Evolutionary conservation across 2,113 vertebrate species (phyloP), one percentile per base, ranked within the genome.

Genomic region (Hirundichthys speculiger): DNA sequence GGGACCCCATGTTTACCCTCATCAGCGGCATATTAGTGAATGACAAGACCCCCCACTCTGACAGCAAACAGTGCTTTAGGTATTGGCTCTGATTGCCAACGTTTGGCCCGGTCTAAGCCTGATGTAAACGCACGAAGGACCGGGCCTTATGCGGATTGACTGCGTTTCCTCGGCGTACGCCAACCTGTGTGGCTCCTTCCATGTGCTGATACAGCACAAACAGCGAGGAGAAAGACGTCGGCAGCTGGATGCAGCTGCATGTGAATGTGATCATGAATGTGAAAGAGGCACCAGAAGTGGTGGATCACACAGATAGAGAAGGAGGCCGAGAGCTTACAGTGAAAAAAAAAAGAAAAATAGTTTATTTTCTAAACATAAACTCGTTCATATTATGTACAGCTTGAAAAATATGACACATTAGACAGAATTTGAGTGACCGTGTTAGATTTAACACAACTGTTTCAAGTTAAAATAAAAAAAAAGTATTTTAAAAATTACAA

Each of bases 281-380:
- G 70, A 86, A 81, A 56, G 53, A 60, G 39, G 24, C 45, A 41
- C 18, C 58, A 42, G 63, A 64, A 42, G 27, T 15, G 30, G 20
- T 5, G 0, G 19, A 9, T n/a, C 1, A n/a, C 18, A 47, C 45
- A 50, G 45, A 49, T 27, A 21, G 43, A 46, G 42, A 48, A 10
- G 50, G 66, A 41, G 22, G 30, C 0, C 11, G 30, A 13, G 5
- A 45, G 6, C n/a, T 47, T 56, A 51, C 52, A 43, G 63, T 81
- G 67, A 79, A 78, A 79, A 6, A 75, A 86, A 89, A 80, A 78
- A 79, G n/a, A 75, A 86, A 89, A 90, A 90, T 89, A 87, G 64
- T 92, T 92, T 86, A 88, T 90, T 89, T 88, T 84, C 52, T 53
- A 71, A 82, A 83, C 82, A 88, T 84, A 88, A 80, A 84, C 70